Evolutionary conservation across 2,888 invertebrate species (phyloP), one percentile per base, ranked within the genome.

Genomic region (Drosophila cyrtoloma): DNA sequence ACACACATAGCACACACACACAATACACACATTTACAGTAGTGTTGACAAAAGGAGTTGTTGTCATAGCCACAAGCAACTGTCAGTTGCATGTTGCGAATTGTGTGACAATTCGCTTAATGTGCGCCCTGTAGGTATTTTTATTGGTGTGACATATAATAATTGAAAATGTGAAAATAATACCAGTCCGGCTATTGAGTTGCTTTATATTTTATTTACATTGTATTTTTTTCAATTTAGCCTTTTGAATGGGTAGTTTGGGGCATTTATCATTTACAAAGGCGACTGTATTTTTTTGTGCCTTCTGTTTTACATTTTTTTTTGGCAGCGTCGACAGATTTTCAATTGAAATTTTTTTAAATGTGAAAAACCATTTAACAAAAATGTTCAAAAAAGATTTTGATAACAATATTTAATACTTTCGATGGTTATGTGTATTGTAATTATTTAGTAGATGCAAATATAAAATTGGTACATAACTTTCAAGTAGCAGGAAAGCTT

Each of bases 91-190:
- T 82, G 86, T 82, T 80, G 47, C 58, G 58, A 69, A 89, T 77
- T 86, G 79, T 89, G 84, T 89, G 89, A 86, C 89, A 84, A 79
- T 90, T 86, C 78, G 84, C 70, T 82, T 78, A 82, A 85, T 78
- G 78, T 68, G 58, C 58, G 52, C 35, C 69, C 71, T 71, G 74
- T 64, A 75, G 72, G 69, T 52, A 69, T 68, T 73, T 81, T 89
- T 87, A 90, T 89, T 89, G 87, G 77, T 74, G 70, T 77, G 81
- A 77, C 79, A 64, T 78, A 61, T 65, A 77, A 71, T 64, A 64
- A 69, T 66, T 55, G 62, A 39, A 69, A 51, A 22, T 52, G 19
- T 56, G 16, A 33, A 63, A 55, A 47, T n/a, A 37, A 37, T 71
- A 35, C 2, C 28, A 28, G n/a, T 37, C 22, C 19, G 26, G 6